These are phyloP conservation scores for Brachionus koreanus DNA, from an alignment of 1,140 invertebrate species.

Conservation along the genomic window DNA sequence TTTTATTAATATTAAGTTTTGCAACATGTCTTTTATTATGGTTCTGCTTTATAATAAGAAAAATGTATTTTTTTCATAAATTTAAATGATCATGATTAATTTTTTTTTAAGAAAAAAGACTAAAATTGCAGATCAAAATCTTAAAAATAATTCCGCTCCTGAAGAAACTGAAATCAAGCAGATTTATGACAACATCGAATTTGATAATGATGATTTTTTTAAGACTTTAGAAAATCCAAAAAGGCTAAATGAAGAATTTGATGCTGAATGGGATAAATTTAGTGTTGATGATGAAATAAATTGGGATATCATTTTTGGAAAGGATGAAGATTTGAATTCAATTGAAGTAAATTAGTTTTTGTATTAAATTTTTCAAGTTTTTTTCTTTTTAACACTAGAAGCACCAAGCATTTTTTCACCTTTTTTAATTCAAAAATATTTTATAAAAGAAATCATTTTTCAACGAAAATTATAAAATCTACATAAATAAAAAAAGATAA, in stretches of 20 bases:
- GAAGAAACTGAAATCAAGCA: not conserved
- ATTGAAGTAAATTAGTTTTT: not conserved
- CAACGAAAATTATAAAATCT: no score
- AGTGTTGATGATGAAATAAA: slow-evolving; percentile 3
- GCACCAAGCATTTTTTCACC: no score
- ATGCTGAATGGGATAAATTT: slow-evolving; percentile 33
- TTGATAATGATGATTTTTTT: not conserved
- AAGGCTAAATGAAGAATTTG: not conserved
- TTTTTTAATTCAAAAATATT: no score
- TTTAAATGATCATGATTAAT: not conserved
- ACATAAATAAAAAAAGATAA: no score
- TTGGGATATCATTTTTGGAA: slow-evolving; percentile 32
- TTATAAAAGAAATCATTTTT: no score
- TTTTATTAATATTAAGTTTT: slow-evolving; percentile 3
- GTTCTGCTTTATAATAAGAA: not conserved
- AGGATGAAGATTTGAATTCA: not conserved
- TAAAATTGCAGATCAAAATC: not conserved
- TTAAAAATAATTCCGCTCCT: not conserved
- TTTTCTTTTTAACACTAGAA: no score
- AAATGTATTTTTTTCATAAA: not conserved
- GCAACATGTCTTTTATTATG: not conserved
- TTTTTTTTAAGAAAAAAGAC: not conserved
- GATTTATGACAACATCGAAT: not conserved
- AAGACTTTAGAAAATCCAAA: not conserved
- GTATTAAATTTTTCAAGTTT: not conserved